Evolutionary conservation across 2,797 vertebrate genomes (phyloP), one percentile per base, ranked within the genome.

Genomic region (Coilia nasus): DNA sequence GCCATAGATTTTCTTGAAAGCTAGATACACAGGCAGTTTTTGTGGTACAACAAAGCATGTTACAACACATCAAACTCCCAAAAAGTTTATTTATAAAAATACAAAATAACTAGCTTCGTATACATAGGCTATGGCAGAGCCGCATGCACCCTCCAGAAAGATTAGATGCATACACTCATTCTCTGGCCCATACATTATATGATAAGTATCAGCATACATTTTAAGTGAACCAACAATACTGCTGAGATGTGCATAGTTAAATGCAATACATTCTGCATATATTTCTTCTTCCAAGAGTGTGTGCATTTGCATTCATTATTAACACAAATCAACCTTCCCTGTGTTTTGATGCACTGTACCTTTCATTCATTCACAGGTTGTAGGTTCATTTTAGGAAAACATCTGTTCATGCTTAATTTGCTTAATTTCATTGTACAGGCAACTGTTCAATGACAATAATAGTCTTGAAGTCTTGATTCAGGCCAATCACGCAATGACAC

Each of bases 401-500:
- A 21, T 78, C 31, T 78, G 2, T n/a, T n/a, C n/a, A n/a, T n/a
- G n/a, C n/a, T n/a, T n/a, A n/a, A n/a, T n/a, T n/a, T n/a, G n/a
- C n/a, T n/a, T n/a, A n/a, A n/a, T n/a, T n/a, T n/a, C n/a, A n/a
- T n/a, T n/a, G n/a, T n/a, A n/a, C n/a, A n/a, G n/a, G n/a, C n/a
- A n/a, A n/a, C n/a, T n/a, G n/a, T n/a, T n/a, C n/a, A n/a, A n/a
- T n/a, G n/a, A n/a, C n/a, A n/a, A n/a, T n/a, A n/a, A n/a, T n/a
- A n/a, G n/a, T n/a, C n/a, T n/a, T n/a, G n/a, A n/a, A n/a, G n/a
- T n/a, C n/a, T 47, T 0, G 54, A 56, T 19, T 28, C 50, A 17
- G 60, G 62, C 84, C 23, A 83, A 23, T 90, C 87, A 96, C 57
- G 93, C 93, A 31, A 96, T 86, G 62, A 94, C 89, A 82, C 98